Percentiles rank a stretch among this genome's conserved stretches.
Evolutionary conservation across 37 sponge, comb jelly and placozoan species (phyloP).

Genomic region (Dysidea cf. avara): DNA sequence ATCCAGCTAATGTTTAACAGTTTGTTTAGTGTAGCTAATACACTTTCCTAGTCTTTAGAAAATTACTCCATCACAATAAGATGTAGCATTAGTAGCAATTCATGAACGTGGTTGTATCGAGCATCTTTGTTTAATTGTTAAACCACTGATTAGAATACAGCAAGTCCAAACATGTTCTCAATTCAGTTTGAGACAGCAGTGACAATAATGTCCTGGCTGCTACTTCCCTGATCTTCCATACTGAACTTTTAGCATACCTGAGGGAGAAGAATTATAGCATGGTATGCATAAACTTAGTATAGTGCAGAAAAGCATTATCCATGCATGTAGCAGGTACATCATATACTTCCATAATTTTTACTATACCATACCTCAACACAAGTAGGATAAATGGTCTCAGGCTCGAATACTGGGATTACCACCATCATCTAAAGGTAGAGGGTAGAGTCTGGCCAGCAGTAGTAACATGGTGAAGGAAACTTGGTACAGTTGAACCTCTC

Average conservation of each 20-base stretch:
- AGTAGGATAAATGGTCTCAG: conserved; percentile 44
- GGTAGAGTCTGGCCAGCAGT: conserved; percentile 58
- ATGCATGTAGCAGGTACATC: background rate
- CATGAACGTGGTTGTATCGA: conserved; percentile 51
- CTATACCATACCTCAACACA: conserved; percentile 52
- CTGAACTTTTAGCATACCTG: conserved; percentile 45
- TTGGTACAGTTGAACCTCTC: too few relatives aligned
- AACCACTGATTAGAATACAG: background rate
- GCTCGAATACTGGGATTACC: conserved; percentile 16
- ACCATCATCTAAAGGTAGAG: conserved; percentile 52
- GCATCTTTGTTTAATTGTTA: background rate
- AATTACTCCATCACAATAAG: conserved; percentile 14
- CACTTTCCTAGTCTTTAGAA: too few relatives aligned
- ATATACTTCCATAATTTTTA: too few relatives aligned
- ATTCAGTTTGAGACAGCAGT: too few relatives aligned
- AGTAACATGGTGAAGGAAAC: conserved; percentile 74
- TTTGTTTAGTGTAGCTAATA: too few relatives aligned
- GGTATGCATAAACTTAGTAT: background rate
- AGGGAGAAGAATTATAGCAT: background rate
- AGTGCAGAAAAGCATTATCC: background rate
- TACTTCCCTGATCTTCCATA: conserved; percentile 68
- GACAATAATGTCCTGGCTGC: conserved; percentile 19
- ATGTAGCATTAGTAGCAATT: conserved; percentile 19
- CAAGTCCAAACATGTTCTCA: too few relatives aligned
- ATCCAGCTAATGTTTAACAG: too few relatives aligned